A percentile compares a stretch with the other conserved stretches of the same genome.
Conservation (phyloP, 2,888 invertebrate species). For the Chrysodeixis includens region DNA sequence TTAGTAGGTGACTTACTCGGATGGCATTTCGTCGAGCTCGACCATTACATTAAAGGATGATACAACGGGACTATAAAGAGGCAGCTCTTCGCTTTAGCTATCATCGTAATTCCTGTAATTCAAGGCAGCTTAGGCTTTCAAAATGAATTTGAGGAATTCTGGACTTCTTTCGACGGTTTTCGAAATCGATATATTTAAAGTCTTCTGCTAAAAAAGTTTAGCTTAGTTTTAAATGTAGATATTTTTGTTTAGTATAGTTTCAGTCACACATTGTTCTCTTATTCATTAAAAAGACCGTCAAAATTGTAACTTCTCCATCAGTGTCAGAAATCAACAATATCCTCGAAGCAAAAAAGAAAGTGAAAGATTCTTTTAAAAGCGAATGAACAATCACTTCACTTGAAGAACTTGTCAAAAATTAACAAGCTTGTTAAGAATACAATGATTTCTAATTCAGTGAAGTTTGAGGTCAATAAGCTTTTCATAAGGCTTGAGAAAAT, state of each 20-base stretch:
- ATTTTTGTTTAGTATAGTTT: too few relatives aligned
- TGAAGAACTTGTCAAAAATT: background rate
- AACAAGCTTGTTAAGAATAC: background rate
- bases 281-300: too few relatives aligned
- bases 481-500: background rate
- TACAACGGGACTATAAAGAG: constrained; percentile 25
- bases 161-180: background rate
- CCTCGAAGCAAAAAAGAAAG: background rate
- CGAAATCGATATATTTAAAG: too few relatives aligned
- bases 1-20: constrained; percentile 24
- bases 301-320: too few relatives aligned
- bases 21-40: constrained; percentile 16
- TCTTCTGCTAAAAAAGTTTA: too few relatives aligned
- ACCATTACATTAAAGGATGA: constrained; percentile 13
- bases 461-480: background rate
- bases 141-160: constrained; percentile 11
- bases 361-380: background rate
- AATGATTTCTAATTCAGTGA: background rate
- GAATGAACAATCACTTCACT: background rate
- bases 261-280: too few relatives aligned
- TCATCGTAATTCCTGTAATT: constrained; percentile 24
- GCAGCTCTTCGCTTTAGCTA: background rate
- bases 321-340: background rate
- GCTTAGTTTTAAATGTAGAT: too few relatives aligned
- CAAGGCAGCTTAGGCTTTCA: constrained; percentile 29